phyloP scores from a whole-genome alignment of 2,113 vertebrate genomes.

The Rhinolophus ferrumequinum region DNA sequence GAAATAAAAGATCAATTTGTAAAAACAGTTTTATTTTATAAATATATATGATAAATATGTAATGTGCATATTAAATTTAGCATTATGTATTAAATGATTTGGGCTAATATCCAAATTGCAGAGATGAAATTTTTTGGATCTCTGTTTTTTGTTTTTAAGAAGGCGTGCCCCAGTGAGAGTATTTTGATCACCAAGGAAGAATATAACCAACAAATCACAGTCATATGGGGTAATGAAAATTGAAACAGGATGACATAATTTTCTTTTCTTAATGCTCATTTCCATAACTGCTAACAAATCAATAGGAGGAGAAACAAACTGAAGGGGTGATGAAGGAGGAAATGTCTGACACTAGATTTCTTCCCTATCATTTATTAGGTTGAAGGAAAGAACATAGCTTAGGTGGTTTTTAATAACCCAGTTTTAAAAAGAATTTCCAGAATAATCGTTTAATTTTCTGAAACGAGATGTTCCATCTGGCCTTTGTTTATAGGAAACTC shows the following conservation, averaged over 20 bases:
- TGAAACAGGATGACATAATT: neutral
- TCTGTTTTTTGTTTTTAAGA: neutral
- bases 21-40: slow-evolving; percentile 77
- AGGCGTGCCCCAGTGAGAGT: neutral
- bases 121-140: neutral
- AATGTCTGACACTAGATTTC: neutral
- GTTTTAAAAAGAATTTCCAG: slow-evolving; percentile 46
- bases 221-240: neutral
- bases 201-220: neutral
- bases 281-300: neutral
- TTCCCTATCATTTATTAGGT: neutral
- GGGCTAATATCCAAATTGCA: neutral
- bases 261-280: neutral
- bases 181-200: neutral
- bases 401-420: neutral
- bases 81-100: neutral
- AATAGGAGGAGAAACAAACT: neutral
- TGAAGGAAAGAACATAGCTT: neutral
- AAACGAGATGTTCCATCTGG: neutral
- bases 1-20: slow-evolving; percentile 80
- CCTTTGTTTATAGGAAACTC: neutral
- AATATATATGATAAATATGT: slow-evolving; percentile 67
- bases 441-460: slow-evolving; percentile 37
- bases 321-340: neutral
- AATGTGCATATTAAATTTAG: neutral